Conservation (phyloP, 2,797 vertebrate genomes). For the Falco cherrug region DNA sequence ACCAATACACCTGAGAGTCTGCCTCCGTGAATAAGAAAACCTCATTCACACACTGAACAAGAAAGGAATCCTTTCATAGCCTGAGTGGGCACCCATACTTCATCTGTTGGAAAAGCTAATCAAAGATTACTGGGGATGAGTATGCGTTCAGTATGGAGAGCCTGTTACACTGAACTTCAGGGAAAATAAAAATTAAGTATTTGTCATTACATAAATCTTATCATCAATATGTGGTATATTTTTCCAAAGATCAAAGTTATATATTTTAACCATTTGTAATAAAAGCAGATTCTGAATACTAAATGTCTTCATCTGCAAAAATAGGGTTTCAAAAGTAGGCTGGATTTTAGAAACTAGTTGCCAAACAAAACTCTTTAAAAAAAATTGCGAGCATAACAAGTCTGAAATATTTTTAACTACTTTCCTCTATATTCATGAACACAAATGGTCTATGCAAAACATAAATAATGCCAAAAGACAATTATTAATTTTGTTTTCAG, state of each 20-base stretch:
- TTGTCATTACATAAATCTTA: neutral
- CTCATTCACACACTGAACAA: neutral
- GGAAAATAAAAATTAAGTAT: neutral
- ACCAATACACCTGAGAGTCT: accelerated
- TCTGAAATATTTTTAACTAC: neutral
- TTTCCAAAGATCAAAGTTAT: neutral
- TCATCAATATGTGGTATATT: neutral
- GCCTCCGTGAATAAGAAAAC: neutral
- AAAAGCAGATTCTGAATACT: neutral
- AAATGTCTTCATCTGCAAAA: neutral
- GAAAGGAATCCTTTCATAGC: neutral
- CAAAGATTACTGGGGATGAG: neutral
- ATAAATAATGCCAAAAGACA: neutral
- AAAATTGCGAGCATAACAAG: neutral
- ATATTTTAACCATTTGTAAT: neutral
- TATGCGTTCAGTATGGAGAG: neutral
- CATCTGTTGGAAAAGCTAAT: neutral
- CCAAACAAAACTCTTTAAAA: neutral
- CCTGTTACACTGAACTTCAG: neutral
- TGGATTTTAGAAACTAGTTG: neutral
- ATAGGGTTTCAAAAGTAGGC: neutral
- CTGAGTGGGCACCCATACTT: neutral
- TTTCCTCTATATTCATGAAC: neutral
- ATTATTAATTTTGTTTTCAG: neutral
- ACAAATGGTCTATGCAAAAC: neutral